Evolutionary conservation across 2,888 invertebrate genomes (phyloP).

Genomic region (Exephanes ischioxanthus): DNA sequence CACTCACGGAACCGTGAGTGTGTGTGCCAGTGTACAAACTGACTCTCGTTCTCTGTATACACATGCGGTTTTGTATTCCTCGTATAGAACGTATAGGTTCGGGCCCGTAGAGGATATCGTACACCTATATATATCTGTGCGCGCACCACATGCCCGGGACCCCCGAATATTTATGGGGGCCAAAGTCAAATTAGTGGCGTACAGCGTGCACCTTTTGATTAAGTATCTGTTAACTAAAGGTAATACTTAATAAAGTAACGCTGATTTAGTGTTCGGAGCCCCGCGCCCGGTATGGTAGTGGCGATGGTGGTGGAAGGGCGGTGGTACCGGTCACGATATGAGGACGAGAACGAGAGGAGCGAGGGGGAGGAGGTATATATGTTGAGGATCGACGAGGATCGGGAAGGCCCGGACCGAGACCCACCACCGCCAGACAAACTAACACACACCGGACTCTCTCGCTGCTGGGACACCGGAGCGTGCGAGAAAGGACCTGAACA

Average conservation of each 20-base stretch:
- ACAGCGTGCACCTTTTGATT: slow-evolving; percentile 85
- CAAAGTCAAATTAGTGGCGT: slow-evolving; percentile 85
- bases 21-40: slow-evolving; percentile 28
- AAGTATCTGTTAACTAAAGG: slow-evolving; percentile 85
- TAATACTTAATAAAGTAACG: slow-evolving; percentile 85
- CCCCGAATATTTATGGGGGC: slow-evolving; percentile 84
- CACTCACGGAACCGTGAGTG: slow-evolving; percentile 2
- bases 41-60: slow-evolving; percentile 25
- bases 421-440: slow-evolving; percentile 23
- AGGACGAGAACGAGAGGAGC: slow-evolving; percentile 64
- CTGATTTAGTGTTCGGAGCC: slow-evolving; percentile 82
- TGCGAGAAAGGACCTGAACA: slow-evolving; percentile 34
- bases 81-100: slow-evolving; percentile 38
- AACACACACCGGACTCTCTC: slow-evolving; percentile 25
- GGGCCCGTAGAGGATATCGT: slow-evolving; percentile 7
- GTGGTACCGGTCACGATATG: slow-evolving; percentile 55
- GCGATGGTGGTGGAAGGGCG: slow-evolving; percentile 53
- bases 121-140: slow-evolving; percentile 41
- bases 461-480: slow-evolving; percentile 33
- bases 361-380: slow-evolving; percentile 22
- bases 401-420: slow-evolving; percentile 44
- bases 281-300: slow-evolving; percentile 64
- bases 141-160: slow-evolving; percentile 71
- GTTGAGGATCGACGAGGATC: slow-evolving; percentile 61
- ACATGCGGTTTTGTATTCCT: slow-evolving; percentile 16